These are phyloP conservation scores for Asbolus verrucosus DNA, from an alignment of 1,140 invertebrate species.

Conservation along the genomic window DNA sequence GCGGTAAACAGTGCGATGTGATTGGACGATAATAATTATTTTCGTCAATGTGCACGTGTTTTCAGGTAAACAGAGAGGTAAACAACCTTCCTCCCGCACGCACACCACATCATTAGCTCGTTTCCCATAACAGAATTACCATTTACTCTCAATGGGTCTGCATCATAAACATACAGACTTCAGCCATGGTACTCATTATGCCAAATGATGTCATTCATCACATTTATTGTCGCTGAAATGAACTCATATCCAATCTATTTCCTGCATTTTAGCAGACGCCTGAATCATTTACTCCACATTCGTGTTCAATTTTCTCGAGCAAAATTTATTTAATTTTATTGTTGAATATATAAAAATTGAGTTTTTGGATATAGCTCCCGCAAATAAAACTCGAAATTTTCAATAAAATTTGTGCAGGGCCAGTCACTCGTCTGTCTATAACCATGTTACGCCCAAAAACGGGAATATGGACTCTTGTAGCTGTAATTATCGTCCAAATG, in stretches of 20 bases:
- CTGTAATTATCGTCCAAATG: conserved; percentile 17
- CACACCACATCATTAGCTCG: background rate
- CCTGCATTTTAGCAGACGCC: background rate
- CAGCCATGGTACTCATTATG: too few relatives aligned
- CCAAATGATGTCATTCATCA: conserved; percentile 41
- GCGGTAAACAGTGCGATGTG: conserved; percentile 33
- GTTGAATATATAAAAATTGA: too few relatives aligned
- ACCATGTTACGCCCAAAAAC: conserved; percentile 21
- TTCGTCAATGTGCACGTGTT: conserved; percentile 50
- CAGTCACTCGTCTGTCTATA: conserved; percentile 5
- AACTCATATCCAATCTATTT: conserved; percentile 29
- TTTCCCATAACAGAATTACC: background rate
- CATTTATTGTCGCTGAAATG: conserved; percentile 39
- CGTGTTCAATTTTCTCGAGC: too few relatives aligned
- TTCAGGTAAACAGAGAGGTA: conserved; percentile 53
- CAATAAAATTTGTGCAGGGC: conserved; percentile 9
- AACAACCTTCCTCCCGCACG: conserved; percentile 52
- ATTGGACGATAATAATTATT: conserved; percentile 39
- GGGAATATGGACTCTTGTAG: conserved; percentile 29
- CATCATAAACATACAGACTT: conserved; percentile 6
- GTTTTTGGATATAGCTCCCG: too few relatives aligned
- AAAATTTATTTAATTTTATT: too few relatives aligned
- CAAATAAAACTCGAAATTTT: too few relatives aligned
- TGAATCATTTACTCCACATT: too few relatives aligned
- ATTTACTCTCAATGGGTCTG: conserved; percentile 25